Evolutionary conservation across 2,113 vertebrate species (phyloP).

Genomic region (Heptranchias perlo): DNA sequence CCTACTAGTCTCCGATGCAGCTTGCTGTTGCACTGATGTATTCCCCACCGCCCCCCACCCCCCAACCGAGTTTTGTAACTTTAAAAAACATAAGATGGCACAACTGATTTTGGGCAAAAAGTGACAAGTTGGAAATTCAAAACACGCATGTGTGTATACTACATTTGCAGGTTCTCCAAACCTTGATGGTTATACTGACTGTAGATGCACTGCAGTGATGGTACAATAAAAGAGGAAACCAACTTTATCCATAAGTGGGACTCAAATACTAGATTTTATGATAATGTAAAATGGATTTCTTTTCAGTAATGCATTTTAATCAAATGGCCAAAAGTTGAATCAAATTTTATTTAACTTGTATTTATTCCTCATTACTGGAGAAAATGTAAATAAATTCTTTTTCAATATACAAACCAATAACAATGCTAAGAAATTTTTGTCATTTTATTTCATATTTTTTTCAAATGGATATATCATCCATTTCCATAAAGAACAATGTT

Average conservation of each 20-base stretch:
- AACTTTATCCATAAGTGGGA: not conserved
- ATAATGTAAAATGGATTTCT: not conserved
- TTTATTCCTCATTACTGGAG: not conserved
- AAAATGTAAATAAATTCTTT: not conserved
- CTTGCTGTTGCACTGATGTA: too few species aligned
- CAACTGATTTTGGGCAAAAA: too few species aligned
- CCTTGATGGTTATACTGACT: too few species aligned
- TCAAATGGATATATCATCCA: not conserved
- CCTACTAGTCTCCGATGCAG: too few species aligned
- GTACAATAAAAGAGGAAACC: not conserved
- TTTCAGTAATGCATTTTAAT: not conserved
- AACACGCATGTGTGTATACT: too few species aligned
- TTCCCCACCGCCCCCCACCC: too few species aligned
- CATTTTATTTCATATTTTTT: conserved; percentile 18
- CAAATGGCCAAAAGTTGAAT: not conserved
- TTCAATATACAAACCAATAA: not conserved
- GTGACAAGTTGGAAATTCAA: too few species aligned
- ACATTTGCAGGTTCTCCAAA: too few species aligned
- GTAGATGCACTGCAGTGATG: too few species aligned
- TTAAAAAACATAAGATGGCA: too few species aligned
- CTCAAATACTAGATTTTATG: not conserved
- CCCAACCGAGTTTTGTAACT: too few species aligned
- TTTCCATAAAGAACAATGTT: not conserved
- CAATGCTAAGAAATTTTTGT: not conserved
- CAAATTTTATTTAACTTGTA: not conserved